Evolutionary conservation across 2,888 invertebrate genomes (phyloP), one percentile per base, ranked within the genome.

Genomic region (Aphidoletes aphidimyza): DNA sequence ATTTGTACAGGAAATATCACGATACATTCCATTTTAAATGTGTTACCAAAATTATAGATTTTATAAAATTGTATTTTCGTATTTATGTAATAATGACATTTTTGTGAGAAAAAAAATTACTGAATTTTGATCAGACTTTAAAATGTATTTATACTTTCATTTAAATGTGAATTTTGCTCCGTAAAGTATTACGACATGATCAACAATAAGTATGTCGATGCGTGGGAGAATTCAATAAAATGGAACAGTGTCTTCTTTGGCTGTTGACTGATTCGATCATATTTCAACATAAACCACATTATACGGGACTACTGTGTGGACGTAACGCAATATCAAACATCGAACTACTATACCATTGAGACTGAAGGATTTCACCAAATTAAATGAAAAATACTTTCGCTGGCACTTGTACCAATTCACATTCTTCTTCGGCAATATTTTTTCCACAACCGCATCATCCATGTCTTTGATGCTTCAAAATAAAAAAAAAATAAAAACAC

Each of bases 1-100:
- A 30, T 69, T 69, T 69, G 69, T 69, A n/a, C 69, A 69, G 69
- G 69, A 69, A 69, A 69, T 69, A 11, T 69, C 69, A 14, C 26
- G 69, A 30, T 69, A 69, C 17, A 69, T 69, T 14, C 69, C 69
- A 69, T 69, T 69, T 69, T 69, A 69, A 17, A 30, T 69, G 14
- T 22, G 22, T 22, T 54, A 14, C 69, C 30, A 69, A 69, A 3
- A 69, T 54, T 54, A 14, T 30, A 69, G 69, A 22, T 54, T 54
- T 22, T 54, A 8, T n/a, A n/a, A n/a, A n/a, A n/a, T n/a, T n/a
- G n/a, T n/a, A n/a, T n/a, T n/a, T n/a, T n/a, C n/a, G n/a, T n/a
- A n/a, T n/a, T n/a, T n/a, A n/a, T n/a, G n/a, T n/a, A n/a, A n/a
- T n/a, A n/a, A n/a, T n/a, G n/a, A n/a, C 6, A 2, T 47, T 47